These are phyloP conservation scores for Theristicus caerulescens DNA, from an alignment of 2,113 vertebrate genomes.

Conservation along the genomic window DNA sequence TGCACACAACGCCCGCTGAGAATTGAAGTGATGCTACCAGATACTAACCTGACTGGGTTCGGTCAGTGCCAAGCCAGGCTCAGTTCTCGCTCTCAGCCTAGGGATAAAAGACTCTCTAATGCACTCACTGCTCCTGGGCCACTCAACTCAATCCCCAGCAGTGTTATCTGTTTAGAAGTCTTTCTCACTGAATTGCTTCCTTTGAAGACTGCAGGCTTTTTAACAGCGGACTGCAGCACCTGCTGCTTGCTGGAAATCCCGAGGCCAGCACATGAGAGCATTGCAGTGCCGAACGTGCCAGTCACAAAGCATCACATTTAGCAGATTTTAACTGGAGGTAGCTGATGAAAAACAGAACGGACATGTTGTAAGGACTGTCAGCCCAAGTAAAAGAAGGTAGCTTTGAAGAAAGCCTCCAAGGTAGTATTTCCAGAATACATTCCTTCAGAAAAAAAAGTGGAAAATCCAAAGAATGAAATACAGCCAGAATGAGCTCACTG, in stretches of 20 bases:
- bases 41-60: neutral
- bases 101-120: neutral
- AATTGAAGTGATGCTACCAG: neutral
- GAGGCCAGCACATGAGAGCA: neutral
- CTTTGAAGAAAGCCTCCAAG: neutral
- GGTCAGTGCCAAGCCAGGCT: neutral
- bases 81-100: neutral
- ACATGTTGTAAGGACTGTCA: neutral
- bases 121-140: neutral
- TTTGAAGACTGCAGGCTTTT: conserved; percentile 30
- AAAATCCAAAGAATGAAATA: neutral
- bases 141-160: neutral
- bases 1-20: neutral
- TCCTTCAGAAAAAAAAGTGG: neutral
- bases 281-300: neutral
- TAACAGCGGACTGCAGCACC: neutral
- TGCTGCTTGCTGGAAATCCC: neutral
- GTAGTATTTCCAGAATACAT: neutral
- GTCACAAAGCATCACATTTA: neutral
- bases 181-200: neutral
- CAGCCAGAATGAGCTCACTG: neutral
- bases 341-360: neutral
- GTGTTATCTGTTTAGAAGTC: neutral
- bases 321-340: neutral
- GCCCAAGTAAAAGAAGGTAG: neutral